phyloP scores from a whole-genome alignment of 2,797 vertebrate species.

The Sphenodon punctatus region DNA sequence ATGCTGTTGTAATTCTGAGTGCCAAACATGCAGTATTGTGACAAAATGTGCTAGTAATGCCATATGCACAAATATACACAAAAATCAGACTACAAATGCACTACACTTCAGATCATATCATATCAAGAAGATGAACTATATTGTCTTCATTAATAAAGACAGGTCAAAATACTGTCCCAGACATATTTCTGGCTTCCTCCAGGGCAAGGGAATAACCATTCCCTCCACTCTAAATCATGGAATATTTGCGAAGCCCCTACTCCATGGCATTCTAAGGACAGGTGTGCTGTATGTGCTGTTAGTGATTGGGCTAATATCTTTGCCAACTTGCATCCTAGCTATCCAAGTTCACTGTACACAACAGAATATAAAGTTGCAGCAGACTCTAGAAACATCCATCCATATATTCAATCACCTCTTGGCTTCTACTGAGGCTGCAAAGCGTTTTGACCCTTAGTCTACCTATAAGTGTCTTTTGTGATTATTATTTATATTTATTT shows the following conservation, averaged over 20 bases:
- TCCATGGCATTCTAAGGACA: neutral
- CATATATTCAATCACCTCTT: neutral
- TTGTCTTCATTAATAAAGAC: neutral
- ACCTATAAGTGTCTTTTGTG: too few relatives aligned
- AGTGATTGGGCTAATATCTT: neutral
- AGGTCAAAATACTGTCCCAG: neutral
- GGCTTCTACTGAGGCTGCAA: neutral
- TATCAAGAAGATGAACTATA: neutral
- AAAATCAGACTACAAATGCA: neutral
- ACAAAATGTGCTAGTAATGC: neutral
- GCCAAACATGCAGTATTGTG: neutral
- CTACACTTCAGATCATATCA: neutral
- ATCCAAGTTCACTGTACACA: neutral
- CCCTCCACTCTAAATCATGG: too few relatives aligned
- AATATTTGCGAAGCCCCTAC: too few relatives aligned
- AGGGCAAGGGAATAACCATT: neutral
- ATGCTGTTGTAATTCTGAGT: neutral
- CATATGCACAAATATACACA: neutral
- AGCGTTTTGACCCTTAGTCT: too few relatives aligned
- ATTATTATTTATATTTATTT: too few relatives aligned
- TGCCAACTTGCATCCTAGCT: neutral
- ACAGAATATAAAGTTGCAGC: neutral
- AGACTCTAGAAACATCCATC: neutral
- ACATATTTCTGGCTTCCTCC: neutral
- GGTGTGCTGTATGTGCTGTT: too few relatives aligned